Conservation (phyloP, 2,113 vertebrate species). For the Siphamia tubifer region DNA sequence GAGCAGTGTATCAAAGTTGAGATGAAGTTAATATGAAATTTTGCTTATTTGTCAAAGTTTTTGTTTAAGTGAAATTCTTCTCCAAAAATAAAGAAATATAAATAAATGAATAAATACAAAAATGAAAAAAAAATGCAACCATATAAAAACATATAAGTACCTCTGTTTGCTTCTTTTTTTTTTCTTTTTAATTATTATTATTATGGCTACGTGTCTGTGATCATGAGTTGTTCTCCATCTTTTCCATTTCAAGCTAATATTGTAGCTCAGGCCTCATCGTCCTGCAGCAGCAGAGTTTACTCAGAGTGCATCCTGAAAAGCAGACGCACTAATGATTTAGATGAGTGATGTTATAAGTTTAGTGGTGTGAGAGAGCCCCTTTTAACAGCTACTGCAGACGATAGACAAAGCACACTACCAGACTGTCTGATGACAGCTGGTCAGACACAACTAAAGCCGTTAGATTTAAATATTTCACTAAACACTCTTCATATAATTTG, state of each 20-base stretch:
- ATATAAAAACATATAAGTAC: background rate
- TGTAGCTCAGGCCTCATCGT: background rate
- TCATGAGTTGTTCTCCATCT: conserved; percentile 3
- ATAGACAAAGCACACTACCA: conserved; percentile 60
- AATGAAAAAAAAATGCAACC: too few relatives aligned
- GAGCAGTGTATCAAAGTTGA: background rate
- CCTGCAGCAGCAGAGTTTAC: conserved; percentile 56
- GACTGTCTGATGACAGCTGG: conserved; percentile 20
- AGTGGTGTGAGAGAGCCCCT: conserved; percentile 47
- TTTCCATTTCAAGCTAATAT: conserved; percentile 36
- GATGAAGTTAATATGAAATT: background rate
- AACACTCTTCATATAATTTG: conserved; percentile 2
- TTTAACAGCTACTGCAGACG: conserved; percentile 65
- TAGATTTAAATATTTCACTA: conserved; percentile 6
- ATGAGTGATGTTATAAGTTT: conserved; percentile 71
- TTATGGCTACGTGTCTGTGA: conserved; percentile 1
- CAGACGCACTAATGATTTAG: conserved; percentile 72
- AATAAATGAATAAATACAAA: too few relatives aligned
- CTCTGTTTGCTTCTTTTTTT: background rate
- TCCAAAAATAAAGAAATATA: too few relatives aligned
- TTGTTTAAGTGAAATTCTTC: too few relatives aligned
- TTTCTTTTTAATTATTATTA: too few relatives aligned
- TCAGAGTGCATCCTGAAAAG: conserved; percentile 67
- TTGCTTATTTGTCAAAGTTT: too few relatives aligned
- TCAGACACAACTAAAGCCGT: background rate